Evolutionary conservation across 1,140 invertebrate genomes (phyloP).

Genomic region (Diabrotica virgifera): DNA sequence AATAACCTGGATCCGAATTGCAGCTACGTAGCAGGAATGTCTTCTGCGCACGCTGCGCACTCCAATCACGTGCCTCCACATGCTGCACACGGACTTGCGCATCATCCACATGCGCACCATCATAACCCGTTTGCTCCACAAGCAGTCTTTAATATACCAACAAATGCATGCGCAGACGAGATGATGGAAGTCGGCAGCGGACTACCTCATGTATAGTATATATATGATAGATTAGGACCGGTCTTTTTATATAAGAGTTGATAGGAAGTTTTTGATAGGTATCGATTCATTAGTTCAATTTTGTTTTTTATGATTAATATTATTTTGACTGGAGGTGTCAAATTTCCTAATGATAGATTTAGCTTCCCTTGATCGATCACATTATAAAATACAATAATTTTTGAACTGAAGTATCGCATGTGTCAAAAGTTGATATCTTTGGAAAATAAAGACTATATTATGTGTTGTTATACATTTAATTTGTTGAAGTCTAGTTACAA

Average conservation of each 20-base stretch:
- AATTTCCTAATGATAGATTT: no score
- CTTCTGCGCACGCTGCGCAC: not conserved
- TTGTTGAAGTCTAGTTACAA: no score
- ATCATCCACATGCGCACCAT: not conserved
- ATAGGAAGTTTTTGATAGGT: not conserved
- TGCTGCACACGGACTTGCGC: not conserved
- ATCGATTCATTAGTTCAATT: slow-evolving; percentile 5
- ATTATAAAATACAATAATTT: no score
- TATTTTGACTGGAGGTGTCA: not conserved
- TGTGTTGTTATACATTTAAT: no score
- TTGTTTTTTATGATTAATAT: slow-evolving; percentile 2
- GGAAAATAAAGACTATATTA: no score
- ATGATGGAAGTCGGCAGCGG: slow-evolving; percentile 38
- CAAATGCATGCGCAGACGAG: slow-evolving; percentile 25
- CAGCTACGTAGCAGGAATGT: not conserved
- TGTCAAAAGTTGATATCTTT: no score
- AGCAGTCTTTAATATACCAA: slow-evolving; percentile 5
- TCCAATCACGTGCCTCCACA: slow-evolving; percentile 7
- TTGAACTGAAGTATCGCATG: no score
- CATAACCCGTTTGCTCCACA: slow-evolving; percentile 5
- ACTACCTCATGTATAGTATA: slow-evolving; percentile 36
- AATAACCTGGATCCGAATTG: slow-evolving; percentile 15
- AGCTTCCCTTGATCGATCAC: no score
- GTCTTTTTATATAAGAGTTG: no score
- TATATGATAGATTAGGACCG: not conserved